phyloP scores from a whole-genome alignment of 2,888 invertebrate species.

The Synanthedon andrenaeformis region DNA sequence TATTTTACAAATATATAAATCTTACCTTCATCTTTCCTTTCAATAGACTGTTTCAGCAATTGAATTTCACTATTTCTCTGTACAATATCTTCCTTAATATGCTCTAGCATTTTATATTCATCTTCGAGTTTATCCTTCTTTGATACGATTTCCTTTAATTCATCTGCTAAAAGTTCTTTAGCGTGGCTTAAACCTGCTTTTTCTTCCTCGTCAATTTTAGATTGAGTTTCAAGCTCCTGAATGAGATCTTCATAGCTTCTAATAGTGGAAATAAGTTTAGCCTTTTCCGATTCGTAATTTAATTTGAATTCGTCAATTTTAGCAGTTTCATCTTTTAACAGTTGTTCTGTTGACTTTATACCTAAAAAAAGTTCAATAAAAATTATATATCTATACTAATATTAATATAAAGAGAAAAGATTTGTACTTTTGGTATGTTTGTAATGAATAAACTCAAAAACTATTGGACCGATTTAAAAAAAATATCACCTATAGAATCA shows the following conservation, averaged over 20 bases:
- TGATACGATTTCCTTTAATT: slow-evolving; percentile 17
- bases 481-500: too few relatives aligned
- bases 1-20: neutral
- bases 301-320: neutral
- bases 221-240: slow-evolving; percentile 17
- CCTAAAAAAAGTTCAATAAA: neutral
- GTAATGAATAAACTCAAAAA: too few relatives aligned
- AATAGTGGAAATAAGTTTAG: neutral
- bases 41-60: slow-evolving; percentile 13
- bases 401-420: too few relatives aligned
- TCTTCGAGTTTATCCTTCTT: slow-evolving; percentile 23
- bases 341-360: neutral
- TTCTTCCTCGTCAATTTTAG: slow-evolving; percentile 7
- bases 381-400: too few relatives aligned
- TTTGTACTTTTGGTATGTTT: too few relatives aligned
- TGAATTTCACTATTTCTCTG: slow-evolving; percentile 9
- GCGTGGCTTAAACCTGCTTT: slow-evolving; percentile 9
- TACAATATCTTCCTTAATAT: slow-evolving; percentile 19
- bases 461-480: too few relatives aligned
- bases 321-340: neutral
- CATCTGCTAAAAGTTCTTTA: slow-evolving; percentile 16
- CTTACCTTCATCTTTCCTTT: slow-evolving; percentile 25
- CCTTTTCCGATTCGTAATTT: neutral
- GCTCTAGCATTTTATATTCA: slow-evolving; percentile 19
- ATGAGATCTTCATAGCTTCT: slow-evolving; percentile 15